Conservation (phyloP, 1,140 invertebrate genomes). For the Thalassaphorura encarpata region DNA sequence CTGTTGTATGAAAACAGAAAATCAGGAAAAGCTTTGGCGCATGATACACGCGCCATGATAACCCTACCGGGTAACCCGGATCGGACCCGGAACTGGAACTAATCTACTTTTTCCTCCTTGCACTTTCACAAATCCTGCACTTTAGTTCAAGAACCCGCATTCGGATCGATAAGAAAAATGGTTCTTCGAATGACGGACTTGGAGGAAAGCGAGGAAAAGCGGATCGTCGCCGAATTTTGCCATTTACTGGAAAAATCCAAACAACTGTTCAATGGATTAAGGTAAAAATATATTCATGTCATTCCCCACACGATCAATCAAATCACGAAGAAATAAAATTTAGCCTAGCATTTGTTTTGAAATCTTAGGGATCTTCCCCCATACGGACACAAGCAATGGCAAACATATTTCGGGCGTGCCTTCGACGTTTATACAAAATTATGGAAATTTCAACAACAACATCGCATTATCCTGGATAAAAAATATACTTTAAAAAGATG, state of each 20-base stretch:
- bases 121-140: not conserved
- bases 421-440: slow-evolving; percentile 98
- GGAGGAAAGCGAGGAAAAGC: slow-evolving; percentile 56
- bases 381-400: slow-evolving; percentile 97
- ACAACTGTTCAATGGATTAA: slow-evolving; percentile 90
- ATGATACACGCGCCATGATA: too few relatives aligned
- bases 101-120: not conserved
- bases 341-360: not conserved
- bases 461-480: slow-evolving; percentile 76
- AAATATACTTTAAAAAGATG: slow-evolving; percentile 94
- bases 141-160: not conserved
- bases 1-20: too few relatives aligned
- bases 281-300: slow-evolving; percentile 45
- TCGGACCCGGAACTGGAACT: too few relatives aligned
- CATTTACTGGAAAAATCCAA: slow-evolving; percentile 95
- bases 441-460: slow-evolving; percentile 98
- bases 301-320: not conserved
- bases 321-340: not conserved
- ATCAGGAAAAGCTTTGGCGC: too few relatives aligned
- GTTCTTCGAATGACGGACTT: slow-evolving; percentile 11
- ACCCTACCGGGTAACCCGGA: too few relatives aligned
- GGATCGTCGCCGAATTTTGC: slow-evolving; percentile 92
- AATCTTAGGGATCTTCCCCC: slow-evolving; percentile 84
- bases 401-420: slow-evolving; percentile 90
- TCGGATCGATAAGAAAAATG: not conserved